Evolutionary conservation across 2,888 invertebrate species (phyloP).

Genomic region (Drosophila meridiana): DNA sequence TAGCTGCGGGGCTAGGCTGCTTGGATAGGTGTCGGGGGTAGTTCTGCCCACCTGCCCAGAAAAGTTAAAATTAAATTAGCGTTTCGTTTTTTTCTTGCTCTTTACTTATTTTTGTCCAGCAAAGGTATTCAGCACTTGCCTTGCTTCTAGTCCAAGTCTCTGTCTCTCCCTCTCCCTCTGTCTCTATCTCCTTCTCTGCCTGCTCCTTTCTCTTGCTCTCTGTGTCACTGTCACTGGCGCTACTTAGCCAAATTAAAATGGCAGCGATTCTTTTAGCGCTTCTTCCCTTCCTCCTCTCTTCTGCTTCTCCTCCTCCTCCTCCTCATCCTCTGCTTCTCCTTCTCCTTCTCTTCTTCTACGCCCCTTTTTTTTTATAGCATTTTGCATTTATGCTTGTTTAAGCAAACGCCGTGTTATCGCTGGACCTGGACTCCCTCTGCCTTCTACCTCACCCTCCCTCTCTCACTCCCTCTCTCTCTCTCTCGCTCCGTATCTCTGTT

Average conservation of each 20-base stretch:
- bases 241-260: conserved; percentile 79
- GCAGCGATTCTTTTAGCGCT: conserved; percentile 28
- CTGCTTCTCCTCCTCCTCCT: background rate
- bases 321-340: background rate
- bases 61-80: conserved; percentile 79
- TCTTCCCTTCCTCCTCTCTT: background rate
- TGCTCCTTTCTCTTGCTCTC: conserved; percentile 4
- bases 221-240: conserved; percentile 66
- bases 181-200: background rate
- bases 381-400: conserved; percentile 75
- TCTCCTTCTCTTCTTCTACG: background rate
- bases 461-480: background rate
- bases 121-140: conserved; percentile 42
- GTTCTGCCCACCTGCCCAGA: conserved; percentile 24
- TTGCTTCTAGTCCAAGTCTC: background rate
- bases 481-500: background rate
- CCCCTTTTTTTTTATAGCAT: conserved; percentile 47
- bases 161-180: background rate
- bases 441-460: too few species aligned
- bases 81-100: conserved; percentile 31
- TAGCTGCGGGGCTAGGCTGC: background rate
- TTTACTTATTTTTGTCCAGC: conserved; percentile 13
- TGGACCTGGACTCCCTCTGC: conserved; percentile 8
- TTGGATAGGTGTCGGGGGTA: background rate
- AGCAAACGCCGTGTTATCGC: conserved; percentile 76